Conservation (phyloP, 2,113 vertebrate genomes). For the Pterocles orientalis region DNA sequence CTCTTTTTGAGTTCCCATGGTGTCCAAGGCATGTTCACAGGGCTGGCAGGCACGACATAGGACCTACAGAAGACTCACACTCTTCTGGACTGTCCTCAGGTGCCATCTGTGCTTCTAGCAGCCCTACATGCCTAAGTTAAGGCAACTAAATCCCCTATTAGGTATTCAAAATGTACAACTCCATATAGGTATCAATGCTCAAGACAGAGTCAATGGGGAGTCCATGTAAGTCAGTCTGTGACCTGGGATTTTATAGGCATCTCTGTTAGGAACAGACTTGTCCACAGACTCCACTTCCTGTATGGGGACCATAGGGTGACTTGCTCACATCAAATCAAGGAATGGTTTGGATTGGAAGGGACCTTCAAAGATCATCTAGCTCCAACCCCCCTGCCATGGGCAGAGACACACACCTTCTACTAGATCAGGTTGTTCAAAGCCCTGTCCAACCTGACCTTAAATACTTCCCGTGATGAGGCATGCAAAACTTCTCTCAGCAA, state of each 20-base stretch:
- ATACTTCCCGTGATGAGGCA: neutral
- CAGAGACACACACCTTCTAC: neutral
- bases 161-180: neutral
- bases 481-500: neutral
- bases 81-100: neutral
- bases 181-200: neutral
- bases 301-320: rapidly evolving
- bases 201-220: rapidly evolving
- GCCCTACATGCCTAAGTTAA: rapidly evolving
- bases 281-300: neutral
- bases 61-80: neutral
- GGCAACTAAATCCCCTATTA: neutral
- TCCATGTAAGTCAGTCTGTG: neutral
- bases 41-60: neutral
- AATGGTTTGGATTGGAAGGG: neutral
- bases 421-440: neutral
- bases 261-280: neutral
- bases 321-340: rapidly evolving
- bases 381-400: rapidly evolving
- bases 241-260: neutral
- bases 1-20: neutral
- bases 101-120: neutral
- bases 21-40: neutral
- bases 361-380: neutral
- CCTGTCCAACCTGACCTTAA: rapidly evolving